Evolutionary conservation across 64 coral and sea anemone genomes (phyloP).

Genomic region (Montipora cactus): DNA sequence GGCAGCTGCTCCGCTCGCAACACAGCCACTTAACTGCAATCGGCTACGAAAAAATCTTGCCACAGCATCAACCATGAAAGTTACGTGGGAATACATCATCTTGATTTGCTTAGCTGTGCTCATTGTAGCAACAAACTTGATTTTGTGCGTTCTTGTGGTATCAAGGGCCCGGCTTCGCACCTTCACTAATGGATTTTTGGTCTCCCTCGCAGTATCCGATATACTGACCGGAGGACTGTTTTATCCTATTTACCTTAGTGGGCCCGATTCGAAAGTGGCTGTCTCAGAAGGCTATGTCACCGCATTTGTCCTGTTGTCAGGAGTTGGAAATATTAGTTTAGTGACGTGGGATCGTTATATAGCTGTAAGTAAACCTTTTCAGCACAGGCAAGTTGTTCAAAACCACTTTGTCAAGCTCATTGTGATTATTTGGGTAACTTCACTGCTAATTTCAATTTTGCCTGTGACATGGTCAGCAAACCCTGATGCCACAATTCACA

Average conservation of each 20-base stretch:
- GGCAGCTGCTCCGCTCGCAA: background rate
- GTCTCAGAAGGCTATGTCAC: slow-evolving; percentile 23
- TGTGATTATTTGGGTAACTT: slow-evolving; percentile 8
- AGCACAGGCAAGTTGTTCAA: slow-evolving; percentile 6
- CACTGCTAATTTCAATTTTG: slow-evolving; percentile 8
- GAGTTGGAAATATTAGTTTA: slow-evolving; percentile 38
- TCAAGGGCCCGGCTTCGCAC: background rate
- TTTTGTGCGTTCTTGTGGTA: slow-evolving; percentile 1
- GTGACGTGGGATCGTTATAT: slow-evolving; percentile 45
- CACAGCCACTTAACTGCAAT: no score
- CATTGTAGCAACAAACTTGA: slow-evolving; percentile 9
- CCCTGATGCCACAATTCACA: background rate
- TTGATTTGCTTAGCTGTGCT: background rate
- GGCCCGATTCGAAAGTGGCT: background rate
- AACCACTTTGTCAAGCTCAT: slow-evolving; percentile 18
- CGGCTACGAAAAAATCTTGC: no score
- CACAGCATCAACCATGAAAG: background rate
- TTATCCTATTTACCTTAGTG: slow-evolving; percentile 33
- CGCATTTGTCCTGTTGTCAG: slow-evolving; percentile 36
- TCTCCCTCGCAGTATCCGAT: slow-evolving; percentile 32
- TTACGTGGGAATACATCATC: background rate
- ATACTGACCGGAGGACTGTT: slow-evolving; percentile 13
- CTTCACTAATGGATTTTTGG: slow-evolving; percentile 42
- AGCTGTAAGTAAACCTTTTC: slow-evolving; percentile 10
- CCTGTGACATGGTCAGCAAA: slow-evolving; percentile 1